Base-by-base conservation (phyloP, 2,888 invertebrate genomes). In the Nephrotoma flavescens region DNA sequence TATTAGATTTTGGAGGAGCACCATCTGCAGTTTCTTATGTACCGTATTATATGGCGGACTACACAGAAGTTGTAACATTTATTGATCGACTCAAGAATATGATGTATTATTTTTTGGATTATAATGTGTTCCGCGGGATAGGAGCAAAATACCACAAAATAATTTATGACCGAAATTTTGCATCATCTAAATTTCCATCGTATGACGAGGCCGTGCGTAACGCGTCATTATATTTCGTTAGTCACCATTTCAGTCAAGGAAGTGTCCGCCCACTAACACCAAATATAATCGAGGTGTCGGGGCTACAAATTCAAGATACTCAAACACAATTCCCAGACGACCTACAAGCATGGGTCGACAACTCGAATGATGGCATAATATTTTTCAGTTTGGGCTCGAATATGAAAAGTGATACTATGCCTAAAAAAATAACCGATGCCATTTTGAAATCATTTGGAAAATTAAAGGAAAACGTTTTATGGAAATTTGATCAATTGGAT, bases 11-110 rank as follows among this genome's bases (percentile, higher is more conserved):
- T 1, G 89, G 89, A 6, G 90, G 92, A 44, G 92, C 92, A 87
- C 92, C 92, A 0, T 89, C 92, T 12, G 92, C 92, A 88, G 86
- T 92, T 6, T 90, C 92, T 0, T 92, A 92, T 1, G 90, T 91
- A 0, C 12, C 91, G 6, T 89, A 90, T 0, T 92, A 92, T 87
- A 92, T 92, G 19, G n/a, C 6, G 0, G 19, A 71, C 12, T 15
- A 15, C 12, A 19, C 71, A 7, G 19, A 71, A 19, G 86, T 86
- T 5, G 15, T 86, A 11, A 41, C 83, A 57, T 87, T 87, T 41
- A 15, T 31, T 31, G 86, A 83, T n/a, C 85, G 87, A 1, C 15
- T 71, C 6, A 15, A 71, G n/a, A 71, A 71, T 71, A 12, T 71
- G 71, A 15, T 71, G 6, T 71, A 19, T 71, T 71, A 15, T 71